These are phyloP conservation scores for Patiria pectinifera DNA, from an alignment of 53 echinoderm and acorn worm species.

Conservation along the genomic window DNA sequence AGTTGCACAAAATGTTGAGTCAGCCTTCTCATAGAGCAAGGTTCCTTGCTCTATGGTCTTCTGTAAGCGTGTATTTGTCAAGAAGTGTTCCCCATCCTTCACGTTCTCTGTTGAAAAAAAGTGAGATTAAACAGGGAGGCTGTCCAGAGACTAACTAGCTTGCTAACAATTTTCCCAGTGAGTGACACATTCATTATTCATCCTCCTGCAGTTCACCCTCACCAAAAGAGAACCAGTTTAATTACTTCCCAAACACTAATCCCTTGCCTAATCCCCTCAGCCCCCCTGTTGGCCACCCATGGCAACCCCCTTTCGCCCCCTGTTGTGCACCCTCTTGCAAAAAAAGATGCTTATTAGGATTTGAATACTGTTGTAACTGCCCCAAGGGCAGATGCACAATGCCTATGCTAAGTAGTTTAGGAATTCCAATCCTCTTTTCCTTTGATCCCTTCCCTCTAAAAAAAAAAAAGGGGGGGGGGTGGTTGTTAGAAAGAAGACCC, in stretches of 20 bases:
- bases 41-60: too few species aligned
- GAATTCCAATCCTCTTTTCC: not conserved
- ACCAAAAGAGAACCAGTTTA: not conserved
- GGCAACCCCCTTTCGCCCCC: not conserved
- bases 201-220: not conserved
- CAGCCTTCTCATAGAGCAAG: too few species aligned
- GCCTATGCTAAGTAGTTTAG: not conserved
- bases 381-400: not conserved
- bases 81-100: too few species aligned
- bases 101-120: too few species aligned
- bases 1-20: too few species aligned
- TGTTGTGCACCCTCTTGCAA: not conserved
- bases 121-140: too few species aligned
- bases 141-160: not conserved
- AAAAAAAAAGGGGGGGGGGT: not conserved
- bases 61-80: too few species aligned
- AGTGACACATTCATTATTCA: slow-evolving; percentile 21
- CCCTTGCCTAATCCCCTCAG: slow-evolving; percentile 40
- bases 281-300: slow-evolving; percentile 3
- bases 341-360: not conserved
- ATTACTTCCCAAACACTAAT: slow-evolving; percentile 51
- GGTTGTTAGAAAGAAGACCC: not conserved
- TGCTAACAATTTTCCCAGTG: not conserved
- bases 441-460: not conserved
- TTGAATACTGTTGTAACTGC: slow-evolving; percentile 28